Percentiles rank a stretch among this genome's conserved stretches.
phyloP scores from a whole-genome alignment of 2,113 vertebrate genomes.

The Atlantisia rogersi region DNA sequence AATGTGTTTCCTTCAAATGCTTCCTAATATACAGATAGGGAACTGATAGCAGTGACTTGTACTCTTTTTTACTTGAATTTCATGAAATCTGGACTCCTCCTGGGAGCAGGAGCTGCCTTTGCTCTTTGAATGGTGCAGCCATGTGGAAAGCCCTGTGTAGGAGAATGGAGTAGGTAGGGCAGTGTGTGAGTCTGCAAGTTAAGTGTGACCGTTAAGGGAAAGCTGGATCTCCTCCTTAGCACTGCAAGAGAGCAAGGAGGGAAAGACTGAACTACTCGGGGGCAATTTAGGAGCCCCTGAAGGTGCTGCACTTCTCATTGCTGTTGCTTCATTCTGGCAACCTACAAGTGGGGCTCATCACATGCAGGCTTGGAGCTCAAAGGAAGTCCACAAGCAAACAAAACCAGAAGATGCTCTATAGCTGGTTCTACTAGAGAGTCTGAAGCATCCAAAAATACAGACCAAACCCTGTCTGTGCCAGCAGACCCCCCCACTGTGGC shows the following conservation, averaged over 20 bases:
- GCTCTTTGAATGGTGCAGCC: not conserved
- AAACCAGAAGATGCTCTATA: too few species aligned
- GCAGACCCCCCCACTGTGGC: accelerated
- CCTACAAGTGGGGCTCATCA: not conserved
- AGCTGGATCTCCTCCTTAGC: not conserved
- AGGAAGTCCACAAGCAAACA: not conserved
- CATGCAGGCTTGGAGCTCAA: not conserved
- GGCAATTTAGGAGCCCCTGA: not conserved
- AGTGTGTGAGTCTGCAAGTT: not conserved
- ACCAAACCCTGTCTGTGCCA: too few species aligned
- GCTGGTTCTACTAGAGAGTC: not conserved
- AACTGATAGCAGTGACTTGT: not conserved
- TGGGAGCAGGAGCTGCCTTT: not conserved
- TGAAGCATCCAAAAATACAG: not conserved
- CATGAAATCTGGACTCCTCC: not conserved
- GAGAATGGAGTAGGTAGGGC: not conserved
- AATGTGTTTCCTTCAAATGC: not conserved
- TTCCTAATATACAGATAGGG: not conserved
- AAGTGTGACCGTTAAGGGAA: not conserved
- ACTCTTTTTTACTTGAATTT: not conserved
- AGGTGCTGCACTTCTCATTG: accelerated
- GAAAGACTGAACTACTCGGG: not conserved
- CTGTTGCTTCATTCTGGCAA: not conserved
- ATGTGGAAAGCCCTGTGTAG: not conserved
- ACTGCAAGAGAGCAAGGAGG: not conserved